A percentile compares a stretch with the other conserved stretches of the same genome.
Evolutionary conservation across 2,113 vertebrate genomes (phyloP).

Genomic region (Raja brachyura): DNA sequence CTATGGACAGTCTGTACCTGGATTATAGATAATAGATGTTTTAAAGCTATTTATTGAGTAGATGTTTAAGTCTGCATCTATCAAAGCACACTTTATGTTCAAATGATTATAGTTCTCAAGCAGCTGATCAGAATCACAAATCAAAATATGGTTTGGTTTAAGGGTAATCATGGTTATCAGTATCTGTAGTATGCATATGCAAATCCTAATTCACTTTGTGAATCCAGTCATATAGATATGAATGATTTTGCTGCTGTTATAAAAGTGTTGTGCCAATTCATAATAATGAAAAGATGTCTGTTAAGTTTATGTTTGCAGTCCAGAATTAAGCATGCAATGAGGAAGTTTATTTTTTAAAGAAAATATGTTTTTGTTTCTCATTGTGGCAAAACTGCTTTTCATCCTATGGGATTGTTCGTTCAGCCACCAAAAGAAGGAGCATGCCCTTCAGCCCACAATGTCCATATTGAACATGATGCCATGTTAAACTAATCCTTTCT

Average conservation of each 20-base stretch:
- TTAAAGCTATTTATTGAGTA: background rate
- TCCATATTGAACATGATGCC: too few relatives aligned
- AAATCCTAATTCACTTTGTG: constrained; percentile 18
- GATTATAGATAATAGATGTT: background rate
- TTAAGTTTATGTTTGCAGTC: background rate
- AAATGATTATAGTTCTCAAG: background rate
- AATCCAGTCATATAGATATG: background rate
- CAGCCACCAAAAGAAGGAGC: background rate
- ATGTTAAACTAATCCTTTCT: too few relatives aligned
- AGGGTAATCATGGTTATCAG: background rate
- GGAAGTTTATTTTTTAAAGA: background rate
- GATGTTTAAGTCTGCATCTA: too few relatives aligned
- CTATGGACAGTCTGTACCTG: background rate
- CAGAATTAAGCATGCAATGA: background rate
- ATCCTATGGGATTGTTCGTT: background rate
- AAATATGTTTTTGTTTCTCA: background rate
- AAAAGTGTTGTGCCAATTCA: background rate
- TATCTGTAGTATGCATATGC: background rate
- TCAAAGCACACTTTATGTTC: background rate
- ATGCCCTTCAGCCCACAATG: too few relatives aligned
- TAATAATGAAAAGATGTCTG: background rate
- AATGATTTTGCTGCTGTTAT: background rate
- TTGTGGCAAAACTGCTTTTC: background rate
- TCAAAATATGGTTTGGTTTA: background rate
- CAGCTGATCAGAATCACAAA: background rate